phyloP scores from a whole-genome alignment of 2,888 invertebrate species.

The Heteromyza rotundicornis region DNA sequence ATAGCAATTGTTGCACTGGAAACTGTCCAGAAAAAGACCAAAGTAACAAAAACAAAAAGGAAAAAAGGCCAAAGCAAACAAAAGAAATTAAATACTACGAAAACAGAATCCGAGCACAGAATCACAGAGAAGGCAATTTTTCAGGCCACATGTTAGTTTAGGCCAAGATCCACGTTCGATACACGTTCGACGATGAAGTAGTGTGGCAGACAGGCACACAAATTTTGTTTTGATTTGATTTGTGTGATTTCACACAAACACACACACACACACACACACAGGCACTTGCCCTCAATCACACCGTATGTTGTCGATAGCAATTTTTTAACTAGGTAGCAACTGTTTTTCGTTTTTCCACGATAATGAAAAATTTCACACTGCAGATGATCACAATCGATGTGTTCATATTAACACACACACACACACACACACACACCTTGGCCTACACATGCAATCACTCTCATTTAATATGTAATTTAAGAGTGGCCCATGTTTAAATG shows the following conservation, averaged over 20 bases:
- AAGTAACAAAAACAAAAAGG: neutral
- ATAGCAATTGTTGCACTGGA: too few species aligned
- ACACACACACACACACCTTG: too few species aligned
- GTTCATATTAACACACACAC: too few species aligned
- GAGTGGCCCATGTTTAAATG: too few species aligned
- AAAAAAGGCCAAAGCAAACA: neutral
- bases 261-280: neutral
- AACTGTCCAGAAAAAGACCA: too few species aligned
- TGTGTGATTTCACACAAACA: neutral
- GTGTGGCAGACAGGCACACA: neutral
- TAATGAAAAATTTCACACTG: too few species aligned
- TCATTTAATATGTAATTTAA: too few species aligned
- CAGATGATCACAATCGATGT: too few species aligned
- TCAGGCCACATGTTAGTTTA: conserved; percentile 9
- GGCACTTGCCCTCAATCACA: neutral
- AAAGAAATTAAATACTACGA: conserved; percentile 1
- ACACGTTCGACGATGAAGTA: neutral
- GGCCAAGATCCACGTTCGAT: neutral
- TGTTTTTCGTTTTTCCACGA: too few species aligned
- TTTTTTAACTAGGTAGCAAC: neutral
- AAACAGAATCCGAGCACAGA: neutral
- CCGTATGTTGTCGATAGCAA: neutral
- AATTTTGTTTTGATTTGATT: conserved; percentile 7
- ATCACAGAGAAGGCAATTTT: neutral
- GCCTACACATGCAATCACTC: too few species aligned